Conservation (phyloP, 2,113 vertebrate genomes). For the Cricetomys ansorgei region DNA sequence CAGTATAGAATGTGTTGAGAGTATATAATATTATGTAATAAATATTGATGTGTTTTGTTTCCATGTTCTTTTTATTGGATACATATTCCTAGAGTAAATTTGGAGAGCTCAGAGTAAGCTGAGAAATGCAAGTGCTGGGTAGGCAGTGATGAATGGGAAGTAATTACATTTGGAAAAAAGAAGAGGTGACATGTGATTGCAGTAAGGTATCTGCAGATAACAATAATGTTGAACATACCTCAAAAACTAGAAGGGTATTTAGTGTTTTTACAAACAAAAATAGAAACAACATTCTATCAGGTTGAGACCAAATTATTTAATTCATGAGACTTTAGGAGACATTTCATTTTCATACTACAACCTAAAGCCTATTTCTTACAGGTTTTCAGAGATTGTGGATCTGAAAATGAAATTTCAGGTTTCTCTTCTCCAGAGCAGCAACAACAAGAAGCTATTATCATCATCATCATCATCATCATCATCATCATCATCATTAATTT, state of each 20-base stretch:
- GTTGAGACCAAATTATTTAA: background rate
- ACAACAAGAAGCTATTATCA: background rate
- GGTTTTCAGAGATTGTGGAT: no score
- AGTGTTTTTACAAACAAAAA: background rate
- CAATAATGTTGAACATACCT: background rate
- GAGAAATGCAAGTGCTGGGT: background rate
- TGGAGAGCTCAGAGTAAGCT: no score
- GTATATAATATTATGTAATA: background rate
- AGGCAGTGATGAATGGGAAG: background rate
- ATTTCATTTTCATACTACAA: background rate
- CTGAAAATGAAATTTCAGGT: background rate
- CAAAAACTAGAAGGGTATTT: background rate
- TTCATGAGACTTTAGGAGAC: background rate
- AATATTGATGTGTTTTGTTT: background rate
- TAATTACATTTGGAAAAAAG: background rate
- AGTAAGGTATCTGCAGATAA: background rate
- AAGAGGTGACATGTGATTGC: background rate
- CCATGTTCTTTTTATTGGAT: background rate
- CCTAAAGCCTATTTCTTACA: background rate
- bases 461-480: background rate
- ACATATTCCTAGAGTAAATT: background rate
- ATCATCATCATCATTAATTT: background rate
- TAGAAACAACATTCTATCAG: background rate
- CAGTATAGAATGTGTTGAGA: fast-evolving
- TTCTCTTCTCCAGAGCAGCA: background rate